phyloP scores from a whole-genome alignment of 2,797 vertebrate species.

The Huso huso region DNA sequence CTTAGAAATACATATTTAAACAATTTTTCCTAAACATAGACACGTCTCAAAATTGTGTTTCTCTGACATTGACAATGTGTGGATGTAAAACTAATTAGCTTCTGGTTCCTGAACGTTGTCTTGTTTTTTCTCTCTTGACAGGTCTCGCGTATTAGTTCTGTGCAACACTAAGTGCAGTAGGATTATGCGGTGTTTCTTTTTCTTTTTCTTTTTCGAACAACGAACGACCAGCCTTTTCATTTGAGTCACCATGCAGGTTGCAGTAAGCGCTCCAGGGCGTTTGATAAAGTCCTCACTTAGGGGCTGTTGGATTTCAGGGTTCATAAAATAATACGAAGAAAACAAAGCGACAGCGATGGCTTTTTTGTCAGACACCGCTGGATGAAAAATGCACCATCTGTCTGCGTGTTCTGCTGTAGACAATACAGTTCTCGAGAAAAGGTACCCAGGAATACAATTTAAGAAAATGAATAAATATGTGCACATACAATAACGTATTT shows the following conservation, averaged over 20 bases:
- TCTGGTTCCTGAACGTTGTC: too few species aligned
- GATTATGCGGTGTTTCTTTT: background rate
- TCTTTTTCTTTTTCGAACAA: background rate
- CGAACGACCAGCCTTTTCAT: background rate
- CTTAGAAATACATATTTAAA: too few species aligned
- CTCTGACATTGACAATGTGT: too few species aligned
- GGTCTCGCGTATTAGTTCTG: too few species aligned
- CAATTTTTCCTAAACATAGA: too few species aligned
- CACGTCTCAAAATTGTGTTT: too few species aligned
- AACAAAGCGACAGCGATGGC: conserved; percentile 16
- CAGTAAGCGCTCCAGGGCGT: conserved; percentile 14
- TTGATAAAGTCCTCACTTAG: conserved; percentile 21
- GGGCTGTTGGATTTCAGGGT: conserved; percentile 37
- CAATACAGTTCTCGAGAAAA: conserved; percentile 40
- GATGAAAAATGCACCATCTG: conserved; percentile 34
- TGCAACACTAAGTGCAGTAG: background rate
- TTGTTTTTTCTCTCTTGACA: too few species aligned
- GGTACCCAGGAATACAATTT: conserved; percentile 35
- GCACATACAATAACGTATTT: too few species aligned
- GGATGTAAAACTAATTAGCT: too few species aligned
- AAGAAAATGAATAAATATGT: too few species aligned
- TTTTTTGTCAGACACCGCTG: conserved; percentile 43
- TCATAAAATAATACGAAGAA: conserved; percentile 35
- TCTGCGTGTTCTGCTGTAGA: conserved; percentile 19
- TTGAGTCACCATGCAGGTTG: conserved; percentile 18